These are phyloP conservation scores for Orthonyx spaldingii DNA, from an alignment of 2,113 vertebrate genomes.

Conservation along the genomic window DNA sequence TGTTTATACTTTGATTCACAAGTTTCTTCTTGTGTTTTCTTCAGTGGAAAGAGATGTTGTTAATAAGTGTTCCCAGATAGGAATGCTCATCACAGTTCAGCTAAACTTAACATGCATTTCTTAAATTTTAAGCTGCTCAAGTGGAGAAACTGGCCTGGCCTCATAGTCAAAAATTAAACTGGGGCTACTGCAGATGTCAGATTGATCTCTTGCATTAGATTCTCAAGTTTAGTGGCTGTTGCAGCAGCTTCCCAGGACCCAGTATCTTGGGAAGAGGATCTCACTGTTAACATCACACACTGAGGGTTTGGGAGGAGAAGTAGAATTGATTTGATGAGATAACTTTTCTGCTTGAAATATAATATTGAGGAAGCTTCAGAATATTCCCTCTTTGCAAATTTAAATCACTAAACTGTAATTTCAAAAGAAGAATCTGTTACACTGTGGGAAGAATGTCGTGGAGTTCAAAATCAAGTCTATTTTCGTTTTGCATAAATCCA, in stretches of 20 bases:
- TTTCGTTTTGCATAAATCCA: not conserved
- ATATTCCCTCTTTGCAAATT: not conserved
- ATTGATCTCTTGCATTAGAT: not conserved
- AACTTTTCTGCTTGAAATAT: not conserved
- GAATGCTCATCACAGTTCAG: not conserved
- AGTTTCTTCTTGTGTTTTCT: not conserved
- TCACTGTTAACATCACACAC: not conserved
- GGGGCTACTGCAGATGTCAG: not conserved
- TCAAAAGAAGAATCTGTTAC: not conserved
- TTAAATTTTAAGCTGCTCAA: not conserved
- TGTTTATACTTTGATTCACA: not conserved
- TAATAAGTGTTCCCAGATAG: slow-evolving; percentile 18
- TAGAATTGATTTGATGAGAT: not conserved
- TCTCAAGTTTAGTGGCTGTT: not conserved
- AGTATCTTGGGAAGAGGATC: not conserved
- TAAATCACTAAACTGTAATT: not conserved
- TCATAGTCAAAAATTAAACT: not conserved
- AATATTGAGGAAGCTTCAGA: not conserved
- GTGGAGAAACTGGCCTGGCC: not conserved
- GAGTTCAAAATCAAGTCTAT: not conserved
- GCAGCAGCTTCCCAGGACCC: not conserved
- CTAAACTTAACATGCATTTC: not conserved
- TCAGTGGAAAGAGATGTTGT: not conserved
- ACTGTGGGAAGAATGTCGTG: not conserved
- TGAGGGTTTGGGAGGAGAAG: not conserved